These are phyloP conservation scores for Myrmecophaga tridactyla DNA, from an alignment of 2,113 vertebrate genomes.

Conservation along the genomic window DNA sequence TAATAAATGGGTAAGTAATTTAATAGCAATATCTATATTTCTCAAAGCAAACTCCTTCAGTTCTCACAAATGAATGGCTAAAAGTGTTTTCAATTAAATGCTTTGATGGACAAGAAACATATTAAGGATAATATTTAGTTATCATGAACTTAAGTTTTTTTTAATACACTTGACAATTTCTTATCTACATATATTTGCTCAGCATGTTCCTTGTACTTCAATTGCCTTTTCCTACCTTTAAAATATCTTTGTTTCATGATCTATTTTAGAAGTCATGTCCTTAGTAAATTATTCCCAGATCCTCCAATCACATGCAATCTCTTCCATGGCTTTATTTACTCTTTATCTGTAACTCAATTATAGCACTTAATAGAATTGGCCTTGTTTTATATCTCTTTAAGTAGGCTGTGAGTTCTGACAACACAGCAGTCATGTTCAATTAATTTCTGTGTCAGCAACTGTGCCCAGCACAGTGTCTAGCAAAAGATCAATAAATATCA, in stretches of 20 bases:
- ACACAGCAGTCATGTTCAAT: not conserved
- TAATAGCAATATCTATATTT: not conserved
- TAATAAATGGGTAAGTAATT: not conserved
- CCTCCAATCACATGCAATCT: not conserved
- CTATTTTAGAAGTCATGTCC: not conserved
- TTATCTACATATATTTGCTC: not conserved
- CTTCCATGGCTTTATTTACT: not conserved
- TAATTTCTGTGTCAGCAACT: not conserved
- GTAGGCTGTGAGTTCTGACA: not conserved
- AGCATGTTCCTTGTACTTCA: not conserved
- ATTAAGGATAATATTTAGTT: not conserved
- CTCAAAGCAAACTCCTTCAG: not conserved
- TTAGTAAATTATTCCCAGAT: not conserved
- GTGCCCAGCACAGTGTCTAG: not conserved
- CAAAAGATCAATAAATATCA: slow-evolving; percentile 10
- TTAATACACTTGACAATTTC: not conserved
- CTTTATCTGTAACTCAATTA: not conserved
- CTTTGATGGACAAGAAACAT: not conserved
- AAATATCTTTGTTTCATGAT: not conserved
- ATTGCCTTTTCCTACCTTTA: not conserved
- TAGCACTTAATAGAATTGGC: not conserved
- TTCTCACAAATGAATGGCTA: not conserved
- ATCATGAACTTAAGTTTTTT: not conserved
- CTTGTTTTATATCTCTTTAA: not conserved
- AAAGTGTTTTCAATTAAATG: not conserved